Base-by-base conservation (phyloP, 2,888 invertebrate species). In the Chydorus sphaericus region DNA sequence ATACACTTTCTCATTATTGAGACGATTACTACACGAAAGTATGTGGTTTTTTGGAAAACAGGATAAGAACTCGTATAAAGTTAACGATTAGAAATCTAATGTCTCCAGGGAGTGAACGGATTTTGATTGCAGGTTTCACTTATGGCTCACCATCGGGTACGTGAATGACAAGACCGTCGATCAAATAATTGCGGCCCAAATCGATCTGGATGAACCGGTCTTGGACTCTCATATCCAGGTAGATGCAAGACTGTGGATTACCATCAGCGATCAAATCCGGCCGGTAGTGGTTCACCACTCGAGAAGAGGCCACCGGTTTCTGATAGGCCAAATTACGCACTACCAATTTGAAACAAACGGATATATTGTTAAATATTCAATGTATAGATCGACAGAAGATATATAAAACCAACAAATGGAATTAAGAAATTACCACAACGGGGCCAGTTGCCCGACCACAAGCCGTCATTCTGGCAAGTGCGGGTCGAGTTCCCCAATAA, bases 271-370 rank as follows among this genome's bases (percentile, higher is more conserved):
- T 52, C 18, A 26, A 33, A 31, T 31, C 36, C 18, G 31, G 33
- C 10, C 31, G 33, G 52, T 52, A 52, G 23, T 31, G 36, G n/a
- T 36, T 31, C 10, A 52, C 36, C 20, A 36, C 36, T 1, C 33
- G 52, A 20, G 52, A 52, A 5, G 52, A 33, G 23, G 31, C 52
- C 16, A 52, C 52, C 14, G 52, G n/a, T 52, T 52, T 52, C 18
- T 36, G n/a, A 18, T 20, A 36, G 33, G 52, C 52, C 52, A 52
- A 33, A 18, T 52, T 52, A 16, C 28, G 26, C 23, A 44, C 44
- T 44, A 16, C n/a, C 26, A 14, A 44, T 33, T 33, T 8, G 33
- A 33, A 33, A 33, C 33, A 14, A 14, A 33, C 33, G 33, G 33
- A 33, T 14, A n/a, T n/a, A n/a, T n/a, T n/a, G n/a, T n/a, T n/a